Percentiles rank a stretch among this genome's conserved stretches.
Conservation (phyloP, 2,797 vertebrate species). For the Chaenodraco wilsoni region DNA sequence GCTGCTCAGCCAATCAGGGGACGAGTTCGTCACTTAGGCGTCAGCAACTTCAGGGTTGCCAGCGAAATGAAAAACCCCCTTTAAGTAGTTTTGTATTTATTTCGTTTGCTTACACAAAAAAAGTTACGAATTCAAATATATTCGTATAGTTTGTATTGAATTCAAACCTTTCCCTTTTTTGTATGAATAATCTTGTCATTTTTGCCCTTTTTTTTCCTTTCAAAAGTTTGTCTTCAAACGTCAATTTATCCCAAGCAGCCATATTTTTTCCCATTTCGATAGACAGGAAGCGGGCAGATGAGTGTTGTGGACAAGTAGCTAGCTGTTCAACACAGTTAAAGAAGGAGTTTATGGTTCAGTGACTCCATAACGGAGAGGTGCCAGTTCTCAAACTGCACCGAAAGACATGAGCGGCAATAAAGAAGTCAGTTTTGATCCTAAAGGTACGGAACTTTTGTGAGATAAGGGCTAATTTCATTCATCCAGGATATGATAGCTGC, state of each 20-base stretch:
- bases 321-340: not conserved
- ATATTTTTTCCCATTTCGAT: not conserved
- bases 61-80: not conserved
- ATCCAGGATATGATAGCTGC: not conserved
- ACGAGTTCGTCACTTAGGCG: not conserved
- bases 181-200: fast-evolving
- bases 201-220: fast-evolving
- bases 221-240: not conserved
- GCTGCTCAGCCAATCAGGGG: constrained; percentile 55
- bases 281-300: constrained; percentile 54
- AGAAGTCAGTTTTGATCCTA: constrained; percentile 77
- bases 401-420: constrained; percentile 58
- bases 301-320: not conserved
- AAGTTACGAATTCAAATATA: fast-evolving
- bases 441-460: constrained; percentile 65
- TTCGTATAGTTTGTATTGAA: fast-evolving
- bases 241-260: constrained; percentile 20
- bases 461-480: not conserved
- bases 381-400: not conserved
- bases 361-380: not conserved
- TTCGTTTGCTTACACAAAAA: not conserved
- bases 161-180: fast-evolving
- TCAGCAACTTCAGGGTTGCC: constrained; percentile 44
- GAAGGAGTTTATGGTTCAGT: not conserved
- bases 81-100: not conserved